Base-by-base conservation (phyloP, 2,113 vertebrate genomes). In the Macquaria ambigua region DNA sequence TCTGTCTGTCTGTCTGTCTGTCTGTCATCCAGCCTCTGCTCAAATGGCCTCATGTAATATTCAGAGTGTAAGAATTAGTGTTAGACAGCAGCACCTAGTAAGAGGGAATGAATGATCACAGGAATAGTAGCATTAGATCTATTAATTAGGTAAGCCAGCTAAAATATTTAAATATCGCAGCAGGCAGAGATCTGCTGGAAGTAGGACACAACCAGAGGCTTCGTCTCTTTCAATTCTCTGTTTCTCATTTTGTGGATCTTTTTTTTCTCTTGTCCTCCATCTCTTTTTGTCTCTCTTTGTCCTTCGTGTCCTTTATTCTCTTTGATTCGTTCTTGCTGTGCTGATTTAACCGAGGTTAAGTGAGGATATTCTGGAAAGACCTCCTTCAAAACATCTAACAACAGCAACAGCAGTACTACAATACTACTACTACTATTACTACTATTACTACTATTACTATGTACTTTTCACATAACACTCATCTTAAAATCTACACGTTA, bases 151-250 rank as follows among this genome's bases (percentile, higher is more conserved):
- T 63, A 87, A 72, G 73, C 37, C 81, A 79, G 85, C 76, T 94
- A 67, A 90, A 92, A 95, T 95, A 94, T 93, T 95, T 87, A 93
- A 92, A 93, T 76, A 55, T 69, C 55, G 68, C 77, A 31, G 81
- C 78, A 71, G 55, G 34, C 55, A 73, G 56, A 81, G 80, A 72
- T 77, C 67, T 74, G 76, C 20, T 9, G 10, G 25, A 93, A 93
- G 84, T 91, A 89, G 94, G 90, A 81, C 91, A 88, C 41, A 4
- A 73, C 93, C 85, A 83, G 67, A 80, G 83, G 89, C 90, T 74
- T 72, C 28, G n/a, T 59, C 63, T 34, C 56, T 62, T 16, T 68
- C 71, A 43, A 15, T 23, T 37, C 69, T 64, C 23, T 67, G n/a
- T 81, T 31, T 89, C 58, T 80, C 77, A 1, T 73, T 43, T 34